These are phyloP conservation scores for Andrena hattorfiana DNA, from an alignment of 2,888 invertebrate species.

Conservation along the genomic window DNA sequence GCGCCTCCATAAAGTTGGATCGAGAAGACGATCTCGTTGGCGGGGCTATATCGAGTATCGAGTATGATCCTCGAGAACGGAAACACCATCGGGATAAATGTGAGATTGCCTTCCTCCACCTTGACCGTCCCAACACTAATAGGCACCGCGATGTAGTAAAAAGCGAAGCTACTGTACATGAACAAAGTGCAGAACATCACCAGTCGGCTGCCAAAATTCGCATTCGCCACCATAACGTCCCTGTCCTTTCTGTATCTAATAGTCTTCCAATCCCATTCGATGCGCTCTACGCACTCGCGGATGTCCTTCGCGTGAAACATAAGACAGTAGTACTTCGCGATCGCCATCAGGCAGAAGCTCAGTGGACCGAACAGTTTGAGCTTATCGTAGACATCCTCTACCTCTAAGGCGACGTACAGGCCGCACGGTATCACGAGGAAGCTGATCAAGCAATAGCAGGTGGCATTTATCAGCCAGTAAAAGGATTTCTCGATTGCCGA, in stretches of 20 bases:
- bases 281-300: slow-evolving; percentile 66
- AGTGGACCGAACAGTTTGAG: slow-evolving; percentile 73
- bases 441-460: slow-evolving; percentile 62
- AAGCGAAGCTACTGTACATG: slow-evolving; percentile 63
- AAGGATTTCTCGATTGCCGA: neutral
- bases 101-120: slow-evolving; percentile 57
- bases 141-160: slow-evolving; percentile 62
- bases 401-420: slow-evolving; percentile 66
- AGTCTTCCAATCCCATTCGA: slow-evolving; percentile 73
- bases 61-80: slow-evolving; percentile 66
- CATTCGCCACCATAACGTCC: slow-evolving; percentile 71
- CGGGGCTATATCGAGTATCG: slow-evolving; percentile 61
- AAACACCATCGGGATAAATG: slow-evolving; percentile 68
- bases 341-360: slow-evolving; percentile 74
- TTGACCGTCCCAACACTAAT: slow-evolving; percentile 48
- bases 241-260: slow-evolving; percentile 52
- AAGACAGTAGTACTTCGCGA: slow-evolving; percentile 72
- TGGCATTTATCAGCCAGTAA: neutral
- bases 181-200: slow-evolving; percentile 61
- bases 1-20: slow-evolving; percentile 60
- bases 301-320: slow-evolving; percentile 64
- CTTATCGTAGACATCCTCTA: slow-evolving; percentile 55
- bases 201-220: slow-evolving; percentile 68
- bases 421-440: slow-evolving; percentile 70
- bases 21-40: slow-evolving; percentile 67